Evolutionary conservation across 1,140 invertebrate genomes (phyloP).

Genomic region (Drosophila rhopaloa): DNA sequence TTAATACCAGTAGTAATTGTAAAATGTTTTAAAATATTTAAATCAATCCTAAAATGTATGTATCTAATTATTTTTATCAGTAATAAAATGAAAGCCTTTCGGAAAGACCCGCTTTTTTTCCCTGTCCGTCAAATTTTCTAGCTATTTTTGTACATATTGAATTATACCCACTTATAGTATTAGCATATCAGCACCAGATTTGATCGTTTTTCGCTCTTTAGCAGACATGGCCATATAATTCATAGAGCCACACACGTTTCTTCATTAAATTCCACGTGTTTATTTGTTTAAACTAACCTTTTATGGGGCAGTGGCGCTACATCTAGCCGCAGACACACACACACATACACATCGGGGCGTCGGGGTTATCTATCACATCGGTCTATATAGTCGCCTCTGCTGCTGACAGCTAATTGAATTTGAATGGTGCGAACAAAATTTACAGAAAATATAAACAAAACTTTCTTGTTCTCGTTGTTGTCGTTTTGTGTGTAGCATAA

Average conservation of each 20-base stretch:
- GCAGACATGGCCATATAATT: conserved; percentile 26
- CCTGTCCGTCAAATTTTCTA: too few relatives aligned
- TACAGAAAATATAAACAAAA: conserved; percentile 69
- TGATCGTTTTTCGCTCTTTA: conserved; percentile 1
- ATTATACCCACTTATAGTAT: conserved; percentile 26
- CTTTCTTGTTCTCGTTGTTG: conserved; percentile 41
- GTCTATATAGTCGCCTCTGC: conserved; percentile 19
- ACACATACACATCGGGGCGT: conserved; percentile 17
- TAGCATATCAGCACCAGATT: conserved; percentile 16
- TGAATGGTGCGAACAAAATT: conserved; percentile 76
- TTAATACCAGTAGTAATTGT: too few relatives aligned
- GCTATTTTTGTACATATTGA: not conserved
- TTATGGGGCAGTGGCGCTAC: conserved; percentile 73
- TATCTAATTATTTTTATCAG: too few relatives aligned
- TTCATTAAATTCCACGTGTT: conserved; percentile 78
- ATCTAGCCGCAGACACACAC: conserved; percentile 51
- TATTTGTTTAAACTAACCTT: conserved; percentile 81
- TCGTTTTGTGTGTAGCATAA: conserved; percentile 57
- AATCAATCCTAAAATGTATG: too few relatives aligned
- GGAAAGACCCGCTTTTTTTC: too few relatives aligned
- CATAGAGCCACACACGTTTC: conserved; percentile 73
- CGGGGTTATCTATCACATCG: conserved; percentile 44
- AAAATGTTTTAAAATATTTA: too few relatives aligned
- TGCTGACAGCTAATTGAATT: conserved; percentile 79
- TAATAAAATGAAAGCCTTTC: too few relatives aligned